Evolutionary conservation across 2,113 vertebrate genomes (phyloP), one percentile per base, ranked within the genome.

Genomic region (Gadus macrocephalus): DNA sequence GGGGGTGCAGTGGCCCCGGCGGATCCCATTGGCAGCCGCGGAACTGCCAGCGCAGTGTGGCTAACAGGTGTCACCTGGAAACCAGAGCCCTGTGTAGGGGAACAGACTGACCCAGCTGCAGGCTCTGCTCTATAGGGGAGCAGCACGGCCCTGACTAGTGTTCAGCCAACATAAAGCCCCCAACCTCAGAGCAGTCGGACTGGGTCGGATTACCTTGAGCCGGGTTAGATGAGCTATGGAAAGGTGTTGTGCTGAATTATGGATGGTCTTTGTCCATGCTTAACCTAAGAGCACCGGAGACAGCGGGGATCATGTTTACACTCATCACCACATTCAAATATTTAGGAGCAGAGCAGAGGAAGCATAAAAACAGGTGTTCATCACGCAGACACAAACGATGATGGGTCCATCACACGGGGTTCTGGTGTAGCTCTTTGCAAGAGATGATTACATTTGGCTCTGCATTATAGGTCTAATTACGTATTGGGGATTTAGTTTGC

Each of bases 301-400:
- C 83, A 88, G 85, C 74, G 17, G 73, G 89, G 90, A 92, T 92
- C 89, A 81, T 89, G 88, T 91, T 91, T 85, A 89, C 87, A 88
- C 81, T 87, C 78, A 78, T 89, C 72, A 80, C 58, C 70, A 72
- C 63, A 53, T 49, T 90, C 66, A 89, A 92, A 88, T 76, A 88
- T 91, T 88, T 19, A 92, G 79, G 70, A 80, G 60, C 17, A 76
- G 28, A 28, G 22, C 15, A 62, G 19, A 14, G 20, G 9, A 25
- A 61, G 56, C n/a, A 49, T 12, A 49, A 49, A 49, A 49, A 2
- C 8, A 49, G 2, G 42, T 12, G 42, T 14, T 9, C 8, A n/a
- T 58, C 14, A 17, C 9, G 4, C 62, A 63, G 67, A 61, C 64
- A 61, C 69, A 59, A 55, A 68, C 67, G 66, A 22, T 1, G 68